A percentile compares a stretch with the other conserved stretches of the same genome.
Conservation (phyloP, 2,888 invertebrate species). For the Cepaea hortensis region DNA sequence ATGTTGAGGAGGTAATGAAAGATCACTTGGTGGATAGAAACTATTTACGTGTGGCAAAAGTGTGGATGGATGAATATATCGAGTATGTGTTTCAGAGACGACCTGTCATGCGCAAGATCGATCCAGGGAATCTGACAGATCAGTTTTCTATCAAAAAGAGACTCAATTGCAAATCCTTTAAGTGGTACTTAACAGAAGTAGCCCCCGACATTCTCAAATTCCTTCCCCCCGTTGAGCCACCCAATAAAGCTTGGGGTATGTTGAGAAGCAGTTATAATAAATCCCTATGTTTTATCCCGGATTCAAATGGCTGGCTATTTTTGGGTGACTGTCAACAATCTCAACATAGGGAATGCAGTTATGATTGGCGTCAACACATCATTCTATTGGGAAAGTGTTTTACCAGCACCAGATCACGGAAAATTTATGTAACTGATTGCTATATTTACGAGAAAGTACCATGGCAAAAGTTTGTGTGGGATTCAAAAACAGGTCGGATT, state of each 20-base stretch:
- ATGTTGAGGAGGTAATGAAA: not conserved
- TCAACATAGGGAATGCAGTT: not conserved
- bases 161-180: conserved; percentile 34
- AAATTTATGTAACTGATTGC: not conserved
- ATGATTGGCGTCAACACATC: not conserved
- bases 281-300: not conserved
- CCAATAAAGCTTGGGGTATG: conserved; percentile 1
- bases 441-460: not conserved
- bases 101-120: not conserved
- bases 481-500: not conserved
- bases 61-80: conserved; percentile 40
- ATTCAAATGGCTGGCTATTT: not conserved
- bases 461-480: conserved; percentile 23
- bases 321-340: not conserved
- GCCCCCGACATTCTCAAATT: conserved; percentile 19
- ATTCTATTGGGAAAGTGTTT: no score
- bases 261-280: conserved; percentile 15
- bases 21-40: not conserved
- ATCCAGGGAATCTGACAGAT: conserved; percentile 24
- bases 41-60: conserved; percentile 3
- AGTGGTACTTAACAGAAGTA: conserved; percentile 25
- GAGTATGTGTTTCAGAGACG: conserved; percentile 19
- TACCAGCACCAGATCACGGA: no score
- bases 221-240: conserved; percentile 20
- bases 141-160: conserved; percentile 11